Conservation (phyloP, 2,888 invertebrate genomes). For the Caenorhabditis sp. region DNA sequence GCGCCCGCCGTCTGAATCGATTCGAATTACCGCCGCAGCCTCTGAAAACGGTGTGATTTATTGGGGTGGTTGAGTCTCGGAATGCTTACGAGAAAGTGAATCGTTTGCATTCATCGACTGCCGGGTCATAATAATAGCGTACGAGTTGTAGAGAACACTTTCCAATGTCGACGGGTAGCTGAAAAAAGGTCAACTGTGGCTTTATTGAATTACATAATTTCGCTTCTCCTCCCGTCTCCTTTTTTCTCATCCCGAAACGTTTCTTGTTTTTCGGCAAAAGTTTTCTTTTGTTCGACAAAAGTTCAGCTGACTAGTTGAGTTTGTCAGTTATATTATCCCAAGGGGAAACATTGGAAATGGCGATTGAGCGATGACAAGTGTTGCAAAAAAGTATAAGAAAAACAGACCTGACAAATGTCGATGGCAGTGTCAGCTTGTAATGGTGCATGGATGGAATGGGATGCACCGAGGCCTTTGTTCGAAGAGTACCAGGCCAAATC, state of each 20-base stretch:
- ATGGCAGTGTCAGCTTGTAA: slow-evolving; percentile 65
- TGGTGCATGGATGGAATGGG: slow-evolving; percentile 25
- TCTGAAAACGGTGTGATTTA: slow-evolving; percentile 62
- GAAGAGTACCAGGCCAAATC: slow-evolving; percentile 63
- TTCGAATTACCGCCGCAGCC: slow-evolving; percentile 78
- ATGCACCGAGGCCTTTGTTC: slow-evolving; percentile 27
- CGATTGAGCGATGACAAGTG: slow-evolving; percentile 58
- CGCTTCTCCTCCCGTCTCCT: slow-evolving; percentile 5
- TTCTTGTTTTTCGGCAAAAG: slow-evolving; percentile 19
- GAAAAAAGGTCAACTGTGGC: slow-evolving; percentile 51
- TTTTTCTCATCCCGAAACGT: slow-evolving; percentile 6
- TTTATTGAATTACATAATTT: slow-evolving; percentile 25
- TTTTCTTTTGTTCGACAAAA: slow-evolving; percentile 55
- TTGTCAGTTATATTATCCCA: slow-evolving; percentile 24
- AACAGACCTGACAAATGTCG: slow-evolving; percentile 67
- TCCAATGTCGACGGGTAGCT: slow-evolving; percentile 76
- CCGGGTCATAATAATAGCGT: slow-evolving; percentile 79
- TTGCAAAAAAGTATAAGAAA: slow-evolving; percentile 30
- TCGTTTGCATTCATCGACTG: slow-evolving; percentile 75
- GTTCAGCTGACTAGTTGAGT: slow-evolving; percentile 44
- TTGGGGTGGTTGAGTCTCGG: slow-evolving; percentile 11
- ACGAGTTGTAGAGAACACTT: slow-evolving; percentile 78
- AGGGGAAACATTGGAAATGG: slow-evolving; percentile 18
- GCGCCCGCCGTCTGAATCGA: slow-evolving; percentile 73
- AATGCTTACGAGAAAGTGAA: slow-evolving; percentile 78